phyloP scores from a whole-genome alignment of 2,888 invertebrate genomes.

The Drosophila meridiana region DNA sequence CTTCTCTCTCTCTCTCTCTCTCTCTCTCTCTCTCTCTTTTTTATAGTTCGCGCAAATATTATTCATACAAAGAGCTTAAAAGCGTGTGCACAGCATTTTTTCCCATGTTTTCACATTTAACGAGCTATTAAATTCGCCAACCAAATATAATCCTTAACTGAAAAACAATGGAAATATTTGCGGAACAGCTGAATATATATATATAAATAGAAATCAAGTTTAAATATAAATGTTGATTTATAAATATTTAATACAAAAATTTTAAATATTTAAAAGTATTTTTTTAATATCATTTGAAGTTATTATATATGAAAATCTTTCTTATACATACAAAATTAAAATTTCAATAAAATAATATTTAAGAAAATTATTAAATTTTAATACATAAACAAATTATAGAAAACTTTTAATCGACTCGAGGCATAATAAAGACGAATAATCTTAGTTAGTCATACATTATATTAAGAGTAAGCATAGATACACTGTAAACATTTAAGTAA shows the following conservation, averaged over 20 bases:
- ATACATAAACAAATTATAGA: neutral
- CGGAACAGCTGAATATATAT: neutral
- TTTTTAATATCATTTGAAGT: neutral
- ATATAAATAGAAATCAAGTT: neutral
- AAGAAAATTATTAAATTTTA: too few species aligned
- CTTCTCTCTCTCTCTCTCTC: neutral
- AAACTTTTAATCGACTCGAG: neutral
- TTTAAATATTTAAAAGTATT: neutral
- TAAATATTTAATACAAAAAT: neutral
- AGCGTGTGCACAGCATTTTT: slow-evolving; percentile 31
- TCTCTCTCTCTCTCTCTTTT: neutral
- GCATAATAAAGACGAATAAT: neutral
- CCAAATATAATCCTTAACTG: slow-evolving; percentile 1
- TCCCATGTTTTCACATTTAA: slow-evolving; percentile 11
- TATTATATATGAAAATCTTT: neutral
- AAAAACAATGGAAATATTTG: slow-evolving; percentile 1
- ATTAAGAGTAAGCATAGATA: neutral
- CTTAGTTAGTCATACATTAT: neutral
- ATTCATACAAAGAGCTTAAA: slow-evolving; percentile 64
- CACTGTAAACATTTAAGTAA: neutral
- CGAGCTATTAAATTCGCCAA: slow-evolving; percentile 9
- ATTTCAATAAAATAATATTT: too few species aligned
- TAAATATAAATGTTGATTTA: neutral
- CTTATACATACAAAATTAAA: neutral
- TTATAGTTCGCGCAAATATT: slow-evolving; percentile 62